Conservation (phyloP, 1,140 invertebrate genomes). For the Drosophila rhopaloa region DNA sequence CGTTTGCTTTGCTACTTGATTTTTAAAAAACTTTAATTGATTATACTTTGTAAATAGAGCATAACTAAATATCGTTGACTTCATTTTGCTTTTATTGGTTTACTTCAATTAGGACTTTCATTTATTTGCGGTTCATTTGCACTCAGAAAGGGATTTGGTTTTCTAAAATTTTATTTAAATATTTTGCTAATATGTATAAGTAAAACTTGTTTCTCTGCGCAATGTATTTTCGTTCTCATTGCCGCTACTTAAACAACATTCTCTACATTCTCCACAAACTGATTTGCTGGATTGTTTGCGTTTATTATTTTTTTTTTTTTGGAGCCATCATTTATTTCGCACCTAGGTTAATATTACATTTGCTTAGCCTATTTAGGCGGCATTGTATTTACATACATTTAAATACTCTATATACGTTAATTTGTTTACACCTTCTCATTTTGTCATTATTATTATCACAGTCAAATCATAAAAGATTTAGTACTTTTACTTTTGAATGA, state of each 20-base stretch:
- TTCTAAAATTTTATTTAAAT: conserved; percentile 80
- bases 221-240: conserved; percentile 40
- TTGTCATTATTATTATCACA: conserved; percentile 84
- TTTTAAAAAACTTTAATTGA: conserved; percentile 73
- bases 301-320: conserved; percentile 42
- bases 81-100: conserved; percentile 23
- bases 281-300: conserved; percentile 33
- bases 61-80: conserved; percentile 75
- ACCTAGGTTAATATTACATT: conserved; percentile 72
- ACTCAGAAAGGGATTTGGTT: conserved; percentile 60
- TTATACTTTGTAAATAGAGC: conserved; percentile 76
- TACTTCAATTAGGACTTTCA: conserved; percentile 20
- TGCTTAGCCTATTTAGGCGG: conserved; percentile 40
- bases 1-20: conserved; percentile 50
- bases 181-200: conserved; percentile 82
- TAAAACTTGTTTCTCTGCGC: conserved; percentile 60
- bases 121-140: conserved; percentile 29
- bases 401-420: conserved; percentile 78
- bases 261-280: conserved; percentile 43
- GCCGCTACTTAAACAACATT: conserved; percentile 55
- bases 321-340: conserved; percentile 49
- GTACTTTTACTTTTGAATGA: conserved; percentile 84
- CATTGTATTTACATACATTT: conserved; percentile 68
- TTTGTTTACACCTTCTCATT: conserved; percentile 65
- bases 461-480: conserved; percentile 84